Percentiles rank a stretch among this genome's conserved stretches.
Evolutionary conservation across 1,140 invertebrate genomes (phyloP).

Genomic region (Drosophila bifasciata): DNA sequence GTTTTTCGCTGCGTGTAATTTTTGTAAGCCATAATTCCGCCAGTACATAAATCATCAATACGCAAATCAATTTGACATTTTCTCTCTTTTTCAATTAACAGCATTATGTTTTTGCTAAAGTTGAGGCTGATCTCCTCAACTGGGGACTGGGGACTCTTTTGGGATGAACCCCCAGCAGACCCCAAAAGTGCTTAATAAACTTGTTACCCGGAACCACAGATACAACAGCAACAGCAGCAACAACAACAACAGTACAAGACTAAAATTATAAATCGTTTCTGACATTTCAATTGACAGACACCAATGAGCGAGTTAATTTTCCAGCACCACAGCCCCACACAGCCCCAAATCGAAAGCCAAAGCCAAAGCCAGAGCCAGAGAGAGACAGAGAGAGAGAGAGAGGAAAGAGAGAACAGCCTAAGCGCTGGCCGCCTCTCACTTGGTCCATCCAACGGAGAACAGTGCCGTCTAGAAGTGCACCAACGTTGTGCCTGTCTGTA

Average conservation of each 20-base stretch:
- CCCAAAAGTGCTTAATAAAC: conserved; percentile 75
- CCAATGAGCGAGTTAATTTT: conserved; percentile 83
- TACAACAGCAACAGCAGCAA: conserved; percentile 35
- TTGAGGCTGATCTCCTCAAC: conserved; percentile 41
- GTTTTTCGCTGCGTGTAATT: conserved; percentile 23
- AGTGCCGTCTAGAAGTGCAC: conserved; percentile 40
- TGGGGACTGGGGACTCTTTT: conserved; percentile 9
- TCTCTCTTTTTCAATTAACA: conserved; percentile 78
- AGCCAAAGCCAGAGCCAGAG: too few species aligned
- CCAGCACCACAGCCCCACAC: conserved; percentile 50
- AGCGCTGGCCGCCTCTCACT: conserved; percentile 5
- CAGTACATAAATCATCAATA: conserved; percentile 71
- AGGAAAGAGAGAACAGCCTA: conserved; percentile 44
- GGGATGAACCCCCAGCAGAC: conserved; percentile 14
- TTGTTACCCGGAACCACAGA: conserved; percentile 48
- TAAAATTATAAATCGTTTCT: conserved; percentile 82
- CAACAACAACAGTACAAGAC: conserved; percentile 52
- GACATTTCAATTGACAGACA: conserved; percentile 83
- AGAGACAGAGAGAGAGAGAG: too few species aligned
- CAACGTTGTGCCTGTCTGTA: too few species aligned
- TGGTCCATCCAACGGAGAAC: conserved; percentile 33
- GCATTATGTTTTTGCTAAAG: conserved; percentile 80
- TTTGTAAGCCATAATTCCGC: conserved; percentile 9
- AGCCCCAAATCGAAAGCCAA: conserved; percentile 23
- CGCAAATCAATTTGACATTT: conserved; percentile 71